Percentiles rank a stretch among this genome's conserved stretches.
These are phyloP conservation scores for Ariopsis seemanni DNA, from an alignment of 2,113 vertebrate genomes.

Conservation along the genomic window DNA sequence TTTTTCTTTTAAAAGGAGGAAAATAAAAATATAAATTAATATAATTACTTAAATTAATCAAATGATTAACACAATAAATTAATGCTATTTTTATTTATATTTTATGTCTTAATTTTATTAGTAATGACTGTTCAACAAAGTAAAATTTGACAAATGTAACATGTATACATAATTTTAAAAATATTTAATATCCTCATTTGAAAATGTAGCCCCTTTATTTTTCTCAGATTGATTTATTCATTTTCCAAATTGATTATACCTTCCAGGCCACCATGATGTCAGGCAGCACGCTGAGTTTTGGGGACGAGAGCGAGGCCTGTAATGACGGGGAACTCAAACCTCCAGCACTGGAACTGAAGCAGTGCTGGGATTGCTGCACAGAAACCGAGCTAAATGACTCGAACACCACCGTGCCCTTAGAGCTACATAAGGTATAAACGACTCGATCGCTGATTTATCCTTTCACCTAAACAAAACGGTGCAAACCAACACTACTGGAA, in stretches of 20 bases:
- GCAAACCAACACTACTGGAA: background rate
- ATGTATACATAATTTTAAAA: too few species aligned
- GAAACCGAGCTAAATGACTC: constrained; percentile 73
- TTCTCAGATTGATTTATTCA: too few species aligned
- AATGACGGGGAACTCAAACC: constrained; percentile 73
- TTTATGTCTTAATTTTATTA: too few species aligned
- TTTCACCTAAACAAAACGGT: background rate
- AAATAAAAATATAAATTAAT: too few species aligned
- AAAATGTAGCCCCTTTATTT: too few species aligned
- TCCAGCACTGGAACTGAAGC: constrained; percentile 56
- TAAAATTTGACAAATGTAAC: too few species aligned
- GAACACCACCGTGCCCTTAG: constrained; percentile 72
- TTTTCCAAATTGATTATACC: background rate
- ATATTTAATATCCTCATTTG: too few species aligned
- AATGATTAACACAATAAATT: too few species aligned
- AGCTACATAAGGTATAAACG: constrained; percentile 85
- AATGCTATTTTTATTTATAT: too few species aligned
- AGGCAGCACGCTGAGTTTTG: constrained; percentile 81
- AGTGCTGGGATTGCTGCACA: constrained; percentile 67
- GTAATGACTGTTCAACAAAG: too few species aligned
- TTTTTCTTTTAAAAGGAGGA: too few species aligned
- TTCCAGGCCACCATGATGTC: constrained; percentile 91
- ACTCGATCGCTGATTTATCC: background rate
- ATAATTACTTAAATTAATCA: too few species aligned
- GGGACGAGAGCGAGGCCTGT: constrained; percentile 78